Evolutionary conservation across 2,113 vertebrate genomes (phyloP).

Genomic region (Murina feae): DNA sequence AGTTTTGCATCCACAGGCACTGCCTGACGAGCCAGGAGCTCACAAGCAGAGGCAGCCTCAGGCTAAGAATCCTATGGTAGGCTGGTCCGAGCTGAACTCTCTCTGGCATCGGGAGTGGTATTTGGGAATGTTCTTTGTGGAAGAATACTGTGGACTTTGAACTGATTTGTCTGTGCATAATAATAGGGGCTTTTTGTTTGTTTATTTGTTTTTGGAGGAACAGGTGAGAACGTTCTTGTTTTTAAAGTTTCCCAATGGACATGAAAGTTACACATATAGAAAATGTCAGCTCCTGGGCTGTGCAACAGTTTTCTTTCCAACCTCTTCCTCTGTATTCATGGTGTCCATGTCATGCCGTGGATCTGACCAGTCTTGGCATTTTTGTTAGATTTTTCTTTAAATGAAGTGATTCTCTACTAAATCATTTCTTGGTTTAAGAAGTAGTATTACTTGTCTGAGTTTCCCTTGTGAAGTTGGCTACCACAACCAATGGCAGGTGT

Average conservation of each 20-base stretch:
- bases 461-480: background rate
- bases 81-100: background rate
- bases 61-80: background rate
- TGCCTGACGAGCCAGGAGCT: background rate
- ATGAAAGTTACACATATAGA: background rate
- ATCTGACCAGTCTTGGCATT: background rate
- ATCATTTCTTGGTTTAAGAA: conserved; percentile 21
- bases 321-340: background rate
- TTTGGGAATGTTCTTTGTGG: background rate
- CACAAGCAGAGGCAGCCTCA: background rate
- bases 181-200: background rate
- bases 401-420: background rate
- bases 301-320: background rate
- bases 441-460: background rate
- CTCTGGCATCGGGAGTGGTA: background rate
- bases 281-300: background rate
- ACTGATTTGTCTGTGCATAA: background rate
- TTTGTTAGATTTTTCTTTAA: background rate
- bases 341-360: background rate
- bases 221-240: background rate
- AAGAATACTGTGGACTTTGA: background rate
- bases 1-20: background rate
- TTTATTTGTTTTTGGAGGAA: background rate
- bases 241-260: background rate
- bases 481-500: background rate